Conservation (phyloP, 1,140 invertebrate species). For the Euwallacea fornicatus region DNA sequence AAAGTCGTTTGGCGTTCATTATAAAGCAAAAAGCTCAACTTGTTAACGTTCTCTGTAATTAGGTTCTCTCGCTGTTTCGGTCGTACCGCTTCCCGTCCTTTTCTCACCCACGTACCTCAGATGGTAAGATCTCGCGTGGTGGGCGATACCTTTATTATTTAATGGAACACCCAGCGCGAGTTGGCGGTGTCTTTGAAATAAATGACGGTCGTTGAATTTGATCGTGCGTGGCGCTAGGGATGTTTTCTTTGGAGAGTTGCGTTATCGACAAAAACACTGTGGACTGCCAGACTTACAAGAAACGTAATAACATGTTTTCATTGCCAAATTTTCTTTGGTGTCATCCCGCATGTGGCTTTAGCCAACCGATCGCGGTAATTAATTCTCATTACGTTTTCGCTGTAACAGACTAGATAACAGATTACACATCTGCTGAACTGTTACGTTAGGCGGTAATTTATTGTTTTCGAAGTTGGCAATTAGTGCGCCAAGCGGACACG, state of each 20-base stretch:
- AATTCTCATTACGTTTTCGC: constrained; percentile 28
- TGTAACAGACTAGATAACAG: constrained; percentile 14
- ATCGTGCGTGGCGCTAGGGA: no score
- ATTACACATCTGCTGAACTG: constrained; percentile 22
- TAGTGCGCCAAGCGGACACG: constrained; percentile 35
- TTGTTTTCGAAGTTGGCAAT: constrained; percentile 34
- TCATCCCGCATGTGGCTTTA: no score
- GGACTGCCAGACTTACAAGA: background rate
- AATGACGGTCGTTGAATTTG: constrained; percentile 38
- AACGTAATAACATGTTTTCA: no score
- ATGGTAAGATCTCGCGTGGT: constrained; percentile 20
- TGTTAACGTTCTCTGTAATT: constrained; percentile 45
- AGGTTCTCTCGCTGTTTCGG: constrained; percentile 33
- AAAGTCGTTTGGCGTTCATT: constrained; percentile 39
- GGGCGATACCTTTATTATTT: constrained; percentile 47
- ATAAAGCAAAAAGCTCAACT: constrained; percentile 45
- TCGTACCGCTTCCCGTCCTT: constrained; percentile 6
- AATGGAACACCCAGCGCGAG: constrained; percentile 50
- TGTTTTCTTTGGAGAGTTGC: no score
- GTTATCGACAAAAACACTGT: background rate
- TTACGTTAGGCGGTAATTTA: constrained; percentile 34
- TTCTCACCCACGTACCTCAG: constrained; percentile 1
- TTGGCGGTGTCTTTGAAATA: constrained; percentile 48
- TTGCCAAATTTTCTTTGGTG: no score
- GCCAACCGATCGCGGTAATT: background rate